Base-by-base conservation (phyloP, 1,140 invertebrate species). In the Drosophila takahashii region DNA sequence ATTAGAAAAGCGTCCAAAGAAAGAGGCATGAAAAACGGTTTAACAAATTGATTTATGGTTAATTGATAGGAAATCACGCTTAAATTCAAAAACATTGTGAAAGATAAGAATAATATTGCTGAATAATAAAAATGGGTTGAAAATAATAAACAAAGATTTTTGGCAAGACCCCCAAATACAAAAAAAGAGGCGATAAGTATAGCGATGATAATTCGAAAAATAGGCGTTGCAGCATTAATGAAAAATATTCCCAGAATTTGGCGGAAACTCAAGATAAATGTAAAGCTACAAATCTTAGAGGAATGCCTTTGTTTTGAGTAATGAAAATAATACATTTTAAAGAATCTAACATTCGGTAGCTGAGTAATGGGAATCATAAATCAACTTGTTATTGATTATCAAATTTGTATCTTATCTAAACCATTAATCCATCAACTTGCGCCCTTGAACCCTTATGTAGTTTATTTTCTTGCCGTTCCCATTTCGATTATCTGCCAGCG, bases 351-450 rank as follows among this genome's bases (percentile, higher is more conserved):
- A 32, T 13, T 37, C 36, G 4, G 9, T 13, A 37, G 1, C 4
- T 5, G 13, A 37, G 10, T n/a, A 9, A 42, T 42, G 15, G 16
- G 8, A 18, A 44, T 10, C 4, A 18, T 11, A 11, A 3, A 11
- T 42, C 41, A 45, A 45, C 44, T 45, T 26, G 39, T 44, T 58
- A 64, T 65, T 47, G 52, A 64, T 47, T 59, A 59, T 22, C n/a
- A 32, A 37, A 53, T 22, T 29, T 56, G 32, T 70, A 70, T 70
- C 66, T 70, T 69, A 70, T 70, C 66, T 64, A 29, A 18, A 44
- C 13, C 26, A 66, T 39, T 69, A 70, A 70, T 56, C 66, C 64
- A 70, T 70, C 65, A 70, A 69, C 26, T 13, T 26, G 4, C 64
- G 34, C n/a, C 50, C 66, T 65, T 67, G 64, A 67, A 67, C 66